Conservation (phyloP, 2,113 vertebrate species). For the Psettodes erumei region DNA sequence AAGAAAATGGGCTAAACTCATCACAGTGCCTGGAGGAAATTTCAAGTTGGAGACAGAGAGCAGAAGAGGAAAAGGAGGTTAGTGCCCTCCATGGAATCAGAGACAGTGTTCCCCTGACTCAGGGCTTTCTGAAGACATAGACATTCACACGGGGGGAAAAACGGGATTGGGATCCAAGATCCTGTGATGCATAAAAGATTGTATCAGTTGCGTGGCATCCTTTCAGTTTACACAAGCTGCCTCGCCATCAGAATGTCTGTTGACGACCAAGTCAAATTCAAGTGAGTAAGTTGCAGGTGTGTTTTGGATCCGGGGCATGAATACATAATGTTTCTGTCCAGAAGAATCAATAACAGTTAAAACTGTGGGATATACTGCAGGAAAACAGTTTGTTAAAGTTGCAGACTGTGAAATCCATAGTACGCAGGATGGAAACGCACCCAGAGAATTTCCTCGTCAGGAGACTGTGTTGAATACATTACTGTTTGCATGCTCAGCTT, state of each 20-base stretch:
- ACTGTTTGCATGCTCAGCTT: constrained; percentile 33
- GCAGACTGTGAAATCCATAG: constrained; percentile 16
- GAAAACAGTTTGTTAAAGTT: constrained; percentile 30
- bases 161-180: constrained; percentile 27
- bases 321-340: constrained; percentile 4
- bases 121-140: constrained; percentile 23
- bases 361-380: constrained; percentile 1
- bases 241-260: constrained; percentile 22
- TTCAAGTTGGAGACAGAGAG: constrained; percentile 44
- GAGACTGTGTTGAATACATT: constrained; percentile 31
- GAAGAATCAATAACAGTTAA: constrained; percentile 26
- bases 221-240: constrained; percentile 10
- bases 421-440: constrained; percentile 18
- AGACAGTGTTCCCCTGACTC: constrained; percentile 34
- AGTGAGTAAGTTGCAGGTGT: background rate
- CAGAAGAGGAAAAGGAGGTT: constrained; percentile 46
- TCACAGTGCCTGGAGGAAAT: constrained; percentile 44
- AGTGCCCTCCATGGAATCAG: constrained; percentile 45
- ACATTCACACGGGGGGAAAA: constrained; percentile 39
- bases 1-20: constrained; percentile 64
- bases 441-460: constrained; percentile 14
- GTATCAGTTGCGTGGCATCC: constrained; percentile 12
- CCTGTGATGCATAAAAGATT: constrained; percentile 40
- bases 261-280: constrained; percentile 3
- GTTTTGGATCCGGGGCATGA: constrained; percentile 2